Conservation (phyloP, 2,888 invertebrate genomes). For the Papilio elwesi region DNA sequence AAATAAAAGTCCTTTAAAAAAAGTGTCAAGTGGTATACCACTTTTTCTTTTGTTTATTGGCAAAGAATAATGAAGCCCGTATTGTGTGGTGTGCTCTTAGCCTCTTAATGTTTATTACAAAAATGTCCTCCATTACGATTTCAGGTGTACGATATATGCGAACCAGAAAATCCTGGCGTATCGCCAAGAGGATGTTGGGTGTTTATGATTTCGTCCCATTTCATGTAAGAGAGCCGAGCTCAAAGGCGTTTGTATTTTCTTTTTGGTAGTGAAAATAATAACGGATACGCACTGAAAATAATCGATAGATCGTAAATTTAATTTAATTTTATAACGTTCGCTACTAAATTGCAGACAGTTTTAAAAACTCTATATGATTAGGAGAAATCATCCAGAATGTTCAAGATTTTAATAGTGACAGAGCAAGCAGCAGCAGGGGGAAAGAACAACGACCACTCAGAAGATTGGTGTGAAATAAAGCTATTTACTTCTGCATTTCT, state of each 20-base stretch:
- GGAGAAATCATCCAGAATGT: too few relatives aligned
- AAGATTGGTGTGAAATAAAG: too few relatives aligned
- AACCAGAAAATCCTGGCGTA: conserved; percentile 53
- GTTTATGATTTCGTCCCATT: conserved; percentile 56
- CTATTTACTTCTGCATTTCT: too few relatives aligned
- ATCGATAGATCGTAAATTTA: not conserved
- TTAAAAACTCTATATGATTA: too few relatives aligned
- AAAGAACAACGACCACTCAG: too few relatives aligned
- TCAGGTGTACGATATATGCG: conserved; percentile 30
- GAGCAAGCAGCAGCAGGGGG: too few relatives aligned
- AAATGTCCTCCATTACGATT: conserved; percentile 26
- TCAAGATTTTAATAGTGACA: too few relatives aligned
- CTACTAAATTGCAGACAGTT: not conserved
- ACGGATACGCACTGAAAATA: not conserved
- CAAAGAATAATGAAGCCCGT: not conserved
- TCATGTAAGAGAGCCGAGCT: conserved; percentile 34
- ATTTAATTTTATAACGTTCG: not conserved
- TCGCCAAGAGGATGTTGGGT: conserved; percentile 70
- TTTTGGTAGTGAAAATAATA: not conserved
- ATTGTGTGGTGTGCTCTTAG: conserved; percentile 36
- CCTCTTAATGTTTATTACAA: conserved; percentile 30
- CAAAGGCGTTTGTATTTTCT: conserved; percentile 1
- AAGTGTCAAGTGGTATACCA: too few relatives aligned
- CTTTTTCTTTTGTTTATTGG: not conserved
- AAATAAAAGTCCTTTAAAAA: too few relatives aligned